Base-by-base conservation (phyloP, 2,113 vertebrate species). In the Sinocyclocheilus maitianheensis region DNA sequence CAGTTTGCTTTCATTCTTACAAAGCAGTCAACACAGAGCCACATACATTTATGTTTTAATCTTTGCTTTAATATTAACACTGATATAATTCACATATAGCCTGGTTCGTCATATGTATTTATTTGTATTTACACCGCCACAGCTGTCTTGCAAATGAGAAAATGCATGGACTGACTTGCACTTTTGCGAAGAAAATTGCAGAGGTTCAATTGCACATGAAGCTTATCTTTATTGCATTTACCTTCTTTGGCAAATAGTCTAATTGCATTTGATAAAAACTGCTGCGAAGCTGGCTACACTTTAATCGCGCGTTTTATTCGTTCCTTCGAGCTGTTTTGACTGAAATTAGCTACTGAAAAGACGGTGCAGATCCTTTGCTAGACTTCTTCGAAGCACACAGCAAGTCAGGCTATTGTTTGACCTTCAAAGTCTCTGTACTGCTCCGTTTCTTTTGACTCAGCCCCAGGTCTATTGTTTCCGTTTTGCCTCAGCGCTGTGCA, bases 371-470 rank as follows among this genome's bases (percentile, higher is more conserved):
- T 60, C 18, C 34, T 60, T 82, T 60, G 14, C 63, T 76, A 62
- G 58, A 85, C 18, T 78, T 84, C 81, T 72, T 71, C 69, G 11
- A 83, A 85, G 79, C 69, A 63, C 80, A 55, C 63, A 84, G 72
- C 76, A 88, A 86, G 84, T 89, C 85, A 40, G 81, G 58, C 87
- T 90, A 87, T 93, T 92, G 90, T 94, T 90, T 94, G 92, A 95
- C 94, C 94, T 94, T 95, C 91, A 93, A 85, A 89, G 82, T 88
- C 89, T 91, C 84, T 62, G 40, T 77, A 83, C 51, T 86, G 84
- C 82, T 69, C 34, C 74, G 63, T 87, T 86, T 83, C 87, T 85
- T 89, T 89, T 86, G 67, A 88, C 80, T 84, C 80, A 51, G 84
- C 60, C 82, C 81, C 87, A 88, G 75, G 89, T 63, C 91, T 90